These are phyloP conservation scores for Hozukius guyotensis DNA, from an alignment of 2,797 vertebrate species.

Conservation along the genomic window DNA sequence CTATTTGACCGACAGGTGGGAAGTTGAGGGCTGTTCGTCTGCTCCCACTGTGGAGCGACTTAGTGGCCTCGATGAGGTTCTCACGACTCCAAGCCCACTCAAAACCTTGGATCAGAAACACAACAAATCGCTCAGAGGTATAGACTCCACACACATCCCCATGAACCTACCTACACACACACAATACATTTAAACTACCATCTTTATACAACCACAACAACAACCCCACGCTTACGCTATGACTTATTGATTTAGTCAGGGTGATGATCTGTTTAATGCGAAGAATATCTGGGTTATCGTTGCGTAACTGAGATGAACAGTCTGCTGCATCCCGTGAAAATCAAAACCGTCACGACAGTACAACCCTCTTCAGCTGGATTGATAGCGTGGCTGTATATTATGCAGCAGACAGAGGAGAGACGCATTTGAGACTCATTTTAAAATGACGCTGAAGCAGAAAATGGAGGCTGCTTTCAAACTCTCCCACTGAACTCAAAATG, in stretches of 20 bases:
- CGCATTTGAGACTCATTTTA: background rate
- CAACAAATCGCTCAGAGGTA: background rate
- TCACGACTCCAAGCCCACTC: constrained; percentile 37
- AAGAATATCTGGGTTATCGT: background rate
- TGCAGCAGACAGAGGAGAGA: background rate
- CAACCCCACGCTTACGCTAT: background rate
- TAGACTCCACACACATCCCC: background rate
- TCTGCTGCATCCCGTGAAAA: background rate
- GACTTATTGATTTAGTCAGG: background rate
- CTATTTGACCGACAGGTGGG: background rate
- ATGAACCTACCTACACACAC: background rate
- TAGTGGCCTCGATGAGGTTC: background rate
- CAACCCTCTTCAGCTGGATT: background rate
- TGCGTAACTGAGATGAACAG: background rate
- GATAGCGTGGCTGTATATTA: background rate
- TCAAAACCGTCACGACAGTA: background rate
- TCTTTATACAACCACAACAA: background rate
- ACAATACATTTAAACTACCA: background rate
- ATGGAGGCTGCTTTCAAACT: constrained; percentile 11
- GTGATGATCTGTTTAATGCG: background rate
- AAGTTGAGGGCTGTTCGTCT: background rate
- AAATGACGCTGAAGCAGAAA: background rate
- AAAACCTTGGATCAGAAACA: background rate
- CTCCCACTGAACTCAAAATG: background rate
- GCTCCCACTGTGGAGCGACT: background rate